A percentile compares a stretch with the other conserved stretches of the same genome.
Evolutionary conservation across 1,140 invertebrate species (phyloP).

Genomic region (Agrilus planipennis): DNA sequence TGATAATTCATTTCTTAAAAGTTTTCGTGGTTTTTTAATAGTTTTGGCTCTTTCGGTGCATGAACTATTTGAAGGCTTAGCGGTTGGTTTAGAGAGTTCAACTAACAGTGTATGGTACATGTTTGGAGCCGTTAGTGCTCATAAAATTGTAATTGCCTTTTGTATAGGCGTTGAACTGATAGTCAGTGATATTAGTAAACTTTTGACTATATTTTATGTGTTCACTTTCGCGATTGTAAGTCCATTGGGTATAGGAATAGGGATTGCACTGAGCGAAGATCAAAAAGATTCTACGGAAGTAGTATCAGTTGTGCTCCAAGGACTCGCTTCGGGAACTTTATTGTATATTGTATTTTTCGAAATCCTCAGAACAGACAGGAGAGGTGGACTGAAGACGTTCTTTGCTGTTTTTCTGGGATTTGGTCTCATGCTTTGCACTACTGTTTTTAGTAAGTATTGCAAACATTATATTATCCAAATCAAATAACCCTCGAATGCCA

Average conservation of each 20-base stretch:
- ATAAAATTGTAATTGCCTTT: slow-evolving; percentile 48
- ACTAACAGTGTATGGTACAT: slow-evolving; percentile 54
- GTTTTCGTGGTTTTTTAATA: slow-evolving; percentile 62
- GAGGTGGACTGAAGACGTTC: slow-evolving; percentile 52
- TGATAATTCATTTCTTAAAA: slow-evolving; percentile 50
- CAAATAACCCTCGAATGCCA: too few species aligned
- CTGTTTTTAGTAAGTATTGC: slow-evolving; percentile 14
- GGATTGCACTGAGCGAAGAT: slow-evolving; percentile 29
- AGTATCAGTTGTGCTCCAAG: slow-evolving; percentile 37
- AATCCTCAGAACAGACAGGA: slow-evolving; percentile 44
- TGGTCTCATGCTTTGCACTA: slow-evolving; percentile 56
- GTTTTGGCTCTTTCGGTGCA: slow-evolving; percentile 82
- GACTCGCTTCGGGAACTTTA: slow-evolving; percentile 50
- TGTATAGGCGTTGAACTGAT: slow-evolving; percentile 41
- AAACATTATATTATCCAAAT: too few species aligned
- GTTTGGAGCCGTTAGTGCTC: slow-evolving; percentile 40
- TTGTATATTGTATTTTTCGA: slow-evolving; percentile 60
- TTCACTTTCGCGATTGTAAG: slow-evolving; percentile 41
- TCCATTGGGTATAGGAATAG: slow-evolving; percentile 42
- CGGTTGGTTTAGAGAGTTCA: slow-evolving; percentile 68
- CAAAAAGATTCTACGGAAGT: slow-evolving; percentile 17
- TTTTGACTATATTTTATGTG: slow-evolving; percentile 34
- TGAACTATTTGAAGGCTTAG: slow-evolving; percentile 83
- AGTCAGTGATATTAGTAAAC: slow-evolving; percentile 25
- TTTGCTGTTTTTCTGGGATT: slow-evolving; percentile 61